These are phyloP conservation scores for Blastobasis adustella DNA, from an alignment of 2,888 invertebrate species.

Conservation along the genomic window DNA sequence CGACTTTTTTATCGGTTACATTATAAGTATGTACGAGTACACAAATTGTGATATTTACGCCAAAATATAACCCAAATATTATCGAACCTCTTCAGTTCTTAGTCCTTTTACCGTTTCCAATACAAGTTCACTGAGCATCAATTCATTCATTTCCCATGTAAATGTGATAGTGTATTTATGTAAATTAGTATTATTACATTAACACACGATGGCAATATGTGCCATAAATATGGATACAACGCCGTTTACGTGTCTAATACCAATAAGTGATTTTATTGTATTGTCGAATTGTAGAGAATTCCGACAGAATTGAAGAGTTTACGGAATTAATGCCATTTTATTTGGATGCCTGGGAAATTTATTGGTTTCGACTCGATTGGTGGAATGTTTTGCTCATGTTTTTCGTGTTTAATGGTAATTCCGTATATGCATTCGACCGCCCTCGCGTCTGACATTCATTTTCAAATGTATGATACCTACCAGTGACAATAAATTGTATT, in stretches of 20 bases:
- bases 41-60: neutral
- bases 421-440: too few species aligned
- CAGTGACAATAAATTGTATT: too few species aligned
- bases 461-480: too few species aligned
- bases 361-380: too few species aligned
- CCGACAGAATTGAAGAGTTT: conserved; percentile 2
- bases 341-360: too few species aligned
- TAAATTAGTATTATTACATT: conserved; percentile 68
- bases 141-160: conserved; percentile 67
- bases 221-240: conserved; percentile 57
- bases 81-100: conserved; percentile 18
- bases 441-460: too few species aligned
- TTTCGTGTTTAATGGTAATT: too few species aligned
- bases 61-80: conserved; percentile 9
- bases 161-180: conserved; percentile 71
- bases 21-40: too few species aligned
- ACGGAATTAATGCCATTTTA: too few species aligned
- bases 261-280: conserved; percentile 29
- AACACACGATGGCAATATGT: conserved; percentile 54
- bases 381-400: too few species aligned
- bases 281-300: conserved; percentile 31
- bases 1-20: too few species aligned
- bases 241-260: conserved; percentile 33
- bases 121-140: conserved; percentile 34
- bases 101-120: conserved; percentile 15